Percentiles rank a stretch among this genome's conserved stretches.
These are phyloP conservation scores for Philonicus albiceps DNA, from an alignment of 2,888 invertebrate genomes.

Conservation along the genomic window DNA sequence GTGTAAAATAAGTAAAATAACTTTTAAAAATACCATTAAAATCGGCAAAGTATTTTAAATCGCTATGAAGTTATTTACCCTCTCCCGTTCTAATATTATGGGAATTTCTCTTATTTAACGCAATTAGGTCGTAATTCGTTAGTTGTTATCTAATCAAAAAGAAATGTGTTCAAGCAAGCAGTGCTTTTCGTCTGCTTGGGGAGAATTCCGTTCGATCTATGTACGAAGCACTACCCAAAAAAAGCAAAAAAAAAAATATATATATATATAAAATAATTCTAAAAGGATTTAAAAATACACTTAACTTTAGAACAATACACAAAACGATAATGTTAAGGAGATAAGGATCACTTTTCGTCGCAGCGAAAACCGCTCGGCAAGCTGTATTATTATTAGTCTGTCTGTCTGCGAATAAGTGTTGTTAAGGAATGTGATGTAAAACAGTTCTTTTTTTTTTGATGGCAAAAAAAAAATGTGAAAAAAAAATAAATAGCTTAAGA, in stretches of 20 bases:
- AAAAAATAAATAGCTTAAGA: slow-evolving; percentile 7
- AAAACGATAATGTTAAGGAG: slow-evolving; percentile 15
- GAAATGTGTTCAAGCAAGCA: slow-evolving; percentile 13
- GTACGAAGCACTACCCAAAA: background rate
- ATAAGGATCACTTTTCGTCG: background rate
- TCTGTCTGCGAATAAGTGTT: slow-evolving; percentile 26
- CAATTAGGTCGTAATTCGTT: slow-evolving; percentile 24
- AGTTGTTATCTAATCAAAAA: slow-evolving; percentile 28
- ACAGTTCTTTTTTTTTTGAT: background rate
- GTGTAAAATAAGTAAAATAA: background rate
- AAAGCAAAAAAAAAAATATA: background rate
- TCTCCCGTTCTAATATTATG: background rate
- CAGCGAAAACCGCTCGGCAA: background rate
- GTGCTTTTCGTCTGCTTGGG: background rate
- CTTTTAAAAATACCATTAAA: background rate
- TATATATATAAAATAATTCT: background rate
- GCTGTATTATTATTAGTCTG: slow-evolving; percentile 1
- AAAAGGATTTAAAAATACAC: slow-evolving; percentile 4
- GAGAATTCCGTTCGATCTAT: background rate
- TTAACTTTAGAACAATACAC: slow-evolving; percentile 6
- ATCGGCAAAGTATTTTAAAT: slow-evolving; percentile 30
- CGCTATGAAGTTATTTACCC: slow-evolving; percentile 10
- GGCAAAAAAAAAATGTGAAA: background rate
- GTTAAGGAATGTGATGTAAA: slow-evolving; percentile 23
- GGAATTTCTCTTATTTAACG: slow-evolving; percentile 1